Evolutionary conservation across 2,113 vertebrate species (phyloP).

Genomic region (Misgurnus mizolepis): DNA sequence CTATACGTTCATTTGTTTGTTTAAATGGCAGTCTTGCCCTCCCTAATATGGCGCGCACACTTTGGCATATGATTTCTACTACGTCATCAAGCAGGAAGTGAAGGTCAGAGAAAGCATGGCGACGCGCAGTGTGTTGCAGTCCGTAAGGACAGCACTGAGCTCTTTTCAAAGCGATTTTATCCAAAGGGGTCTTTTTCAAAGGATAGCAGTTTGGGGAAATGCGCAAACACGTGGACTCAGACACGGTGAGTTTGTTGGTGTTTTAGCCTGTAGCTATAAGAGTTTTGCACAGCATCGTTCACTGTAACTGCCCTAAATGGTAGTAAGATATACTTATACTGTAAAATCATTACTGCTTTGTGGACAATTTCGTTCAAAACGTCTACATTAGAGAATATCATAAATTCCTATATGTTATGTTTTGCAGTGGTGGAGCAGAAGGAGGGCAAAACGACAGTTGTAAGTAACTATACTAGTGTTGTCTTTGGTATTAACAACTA

Average conservation of each 20-base stretch:
- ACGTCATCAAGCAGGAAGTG: slow-evolving; percentile 8
- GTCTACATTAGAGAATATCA: not conserved
- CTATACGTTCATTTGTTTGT: too few relatives aligned
- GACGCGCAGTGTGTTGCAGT: slow-evolving; percentile 56
- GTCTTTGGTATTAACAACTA: too few relatives aligned
- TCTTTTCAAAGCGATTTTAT: not conserved
- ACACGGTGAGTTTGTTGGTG: slow-evolving; percentile 62
- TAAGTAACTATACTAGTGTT: slow-evolving; percentile 55
- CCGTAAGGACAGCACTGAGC: slow-evolving; percentile 56
- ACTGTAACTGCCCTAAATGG: too few relatives aligned
- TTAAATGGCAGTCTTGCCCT: too few relatives aligned
- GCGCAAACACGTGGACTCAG: slow-evolving; percentile 68
- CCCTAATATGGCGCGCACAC: too few relatives aligned
- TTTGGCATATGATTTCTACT: slow-evolving; percentile 2
- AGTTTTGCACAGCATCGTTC: not conserved
- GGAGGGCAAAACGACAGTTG: slow-evolving; percentile 66
- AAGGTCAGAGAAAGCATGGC: slow-evolving; percentile 71
- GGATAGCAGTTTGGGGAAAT: slow-evolving; percentile 44
- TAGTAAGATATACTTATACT: too few relatives aligned
- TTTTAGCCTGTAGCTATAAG: not conserved
- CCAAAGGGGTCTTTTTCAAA: not conserved
- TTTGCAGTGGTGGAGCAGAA: slow-evolving; percentile 72
- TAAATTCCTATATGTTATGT: slow-evolving; percentile 26
- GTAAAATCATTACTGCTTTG: not conserved
- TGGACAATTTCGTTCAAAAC: not conserved